A percentile compares a stretch with the other conserved stretches of the same genome.
phyloP scores from a whole-genome alignment of 37 sponge, comb jelly and placozoan genomes.

The Tethya wilhelma region DNA sequence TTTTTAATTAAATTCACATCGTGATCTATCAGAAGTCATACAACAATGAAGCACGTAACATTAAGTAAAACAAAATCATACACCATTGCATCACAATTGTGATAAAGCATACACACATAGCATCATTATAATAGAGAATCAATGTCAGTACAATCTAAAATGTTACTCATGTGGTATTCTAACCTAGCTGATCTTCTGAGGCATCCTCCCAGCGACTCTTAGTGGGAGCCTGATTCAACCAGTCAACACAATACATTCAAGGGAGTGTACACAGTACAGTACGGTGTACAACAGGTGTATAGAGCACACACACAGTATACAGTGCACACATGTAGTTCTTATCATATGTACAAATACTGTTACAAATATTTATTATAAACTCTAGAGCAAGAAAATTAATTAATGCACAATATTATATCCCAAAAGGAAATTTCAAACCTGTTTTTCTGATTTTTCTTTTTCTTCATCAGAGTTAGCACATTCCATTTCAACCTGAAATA shows the following conservation, averaged over 20 bases:
- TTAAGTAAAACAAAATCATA: too few relatives aligned
- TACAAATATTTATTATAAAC: background rate
- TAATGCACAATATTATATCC: too few relatives aligned
- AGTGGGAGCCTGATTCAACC: conserved; percentile 30
- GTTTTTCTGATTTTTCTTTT: background rate
- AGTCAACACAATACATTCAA: background rate
- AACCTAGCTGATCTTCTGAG: conserved; percentile 65
- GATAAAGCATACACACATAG: too few relatives aligned
- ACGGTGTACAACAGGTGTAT: background rate
- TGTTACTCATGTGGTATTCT: too few relatives aligned
- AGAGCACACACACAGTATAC: background rate
- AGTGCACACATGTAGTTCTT: background rate
- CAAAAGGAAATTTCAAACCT: too few relatives aligned
- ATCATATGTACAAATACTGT: background rate
- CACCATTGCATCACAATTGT: too few relatives aligned
- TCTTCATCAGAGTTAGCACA: conserved; percentile 28
- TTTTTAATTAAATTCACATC: too few relatives aligned
- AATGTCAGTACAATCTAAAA: too few relatives aligned
- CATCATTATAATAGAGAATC: background rate
- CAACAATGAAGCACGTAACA: too few relatives aligned
- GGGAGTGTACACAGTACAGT: conserved; percentile 5
- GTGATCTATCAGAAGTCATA: too few relatives aligned
- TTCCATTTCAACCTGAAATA: conserved; percentile 70
- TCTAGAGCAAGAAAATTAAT: background rate
- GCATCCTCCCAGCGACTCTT: conserved; percentile 78